phyloP scores from a whole-genome alignment of 2,113 vertebrate species.

The Sturnira hondurensis region DNA sequence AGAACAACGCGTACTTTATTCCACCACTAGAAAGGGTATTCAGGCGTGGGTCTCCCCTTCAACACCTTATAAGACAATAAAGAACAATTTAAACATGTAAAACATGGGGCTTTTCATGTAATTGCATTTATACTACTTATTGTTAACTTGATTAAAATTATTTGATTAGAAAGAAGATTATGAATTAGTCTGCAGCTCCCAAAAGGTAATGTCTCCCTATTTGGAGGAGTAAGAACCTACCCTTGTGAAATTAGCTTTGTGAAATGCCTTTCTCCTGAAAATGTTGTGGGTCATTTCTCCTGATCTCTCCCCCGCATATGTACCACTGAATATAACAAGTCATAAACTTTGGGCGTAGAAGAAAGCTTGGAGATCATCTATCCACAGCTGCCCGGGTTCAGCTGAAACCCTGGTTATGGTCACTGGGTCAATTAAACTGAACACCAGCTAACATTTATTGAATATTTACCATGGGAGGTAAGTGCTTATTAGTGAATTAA shows the following conservation, averaged over 20 bases:
- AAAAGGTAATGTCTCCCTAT: background rate
- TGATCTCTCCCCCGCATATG: background rate
- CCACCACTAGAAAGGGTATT: background rate
- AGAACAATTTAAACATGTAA: background rate
- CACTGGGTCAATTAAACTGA: background rate
- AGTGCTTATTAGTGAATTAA: slow-evolving; percentile 3
- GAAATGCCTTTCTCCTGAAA: background rate
- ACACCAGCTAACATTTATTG: background rate
- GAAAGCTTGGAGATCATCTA: background rate
- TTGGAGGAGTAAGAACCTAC: background rate
- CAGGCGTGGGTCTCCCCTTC: background rate
- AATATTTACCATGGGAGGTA: background rate
- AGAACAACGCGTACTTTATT: background rate
- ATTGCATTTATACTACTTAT: background rate
- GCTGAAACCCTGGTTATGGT: background rate
- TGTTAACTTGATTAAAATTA: background rate
- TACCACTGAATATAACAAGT: background rate
- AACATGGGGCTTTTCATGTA: background rate
- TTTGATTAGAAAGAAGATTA: background rate
- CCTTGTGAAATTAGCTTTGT: slow-evolving; percentile 33
- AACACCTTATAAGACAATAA: background rate
- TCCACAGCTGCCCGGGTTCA: background rate
- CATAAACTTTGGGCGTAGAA: background rate
- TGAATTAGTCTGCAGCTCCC: background rate
- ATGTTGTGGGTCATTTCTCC: background rate